Evolutionary conservation across 2,113 vertebrate genomes (phyloP).

Genomic region (Promerops cafer): DNA sequence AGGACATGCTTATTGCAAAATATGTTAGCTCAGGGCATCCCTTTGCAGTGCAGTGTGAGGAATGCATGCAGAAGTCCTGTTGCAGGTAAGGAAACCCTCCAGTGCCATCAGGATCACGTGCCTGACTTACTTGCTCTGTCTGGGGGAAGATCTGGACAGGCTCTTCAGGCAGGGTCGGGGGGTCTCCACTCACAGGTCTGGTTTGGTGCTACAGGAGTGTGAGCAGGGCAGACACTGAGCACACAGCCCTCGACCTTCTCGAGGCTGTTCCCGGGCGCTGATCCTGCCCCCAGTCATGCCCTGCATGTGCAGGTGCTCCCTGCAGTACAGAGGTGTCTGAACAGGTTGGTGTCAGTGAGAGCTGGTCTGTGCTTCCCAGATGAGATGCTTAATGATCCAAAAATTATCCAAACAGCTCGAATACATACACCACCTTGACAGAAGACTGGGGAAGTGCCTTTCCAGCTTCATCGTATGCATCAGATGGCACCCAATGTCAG

Average conservation of each 20-base stretch:
- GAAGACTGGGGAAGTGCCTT: rapidly evolving
- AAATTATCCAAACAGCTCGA: background rate
- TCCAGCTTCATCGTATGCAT: background rate
- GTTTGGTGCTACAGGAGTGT: background rate
- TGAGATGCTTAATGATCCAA: background rate
- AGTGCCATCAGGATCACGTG: rapidly evolving
- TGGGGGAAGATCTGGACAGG: background rate
- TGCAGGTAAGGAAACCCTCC: background rate
- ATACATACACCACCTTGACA: background rate
- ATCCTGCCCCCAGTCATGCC: background rate
- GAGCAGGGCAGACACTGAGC: background rate
- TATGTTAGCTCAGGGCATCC: background rate
- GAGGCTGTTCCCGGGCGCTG: background rate
- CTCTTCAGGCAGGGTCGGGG: background rate
- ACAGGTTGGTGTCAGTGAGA: background rate
- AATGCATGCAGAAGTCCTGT: background rate
- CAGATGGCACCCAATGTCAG: background rate
- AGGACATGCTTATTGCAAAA: background rate
- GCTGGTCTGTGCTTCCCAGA: background rate
- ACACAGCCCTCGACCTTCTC: background rate
- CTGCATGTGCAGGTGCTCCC: background rate
- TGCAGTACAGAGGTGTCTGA: background rate
- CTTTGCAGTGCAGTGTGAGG: background rate
- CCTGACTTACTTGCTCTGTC: background rate
- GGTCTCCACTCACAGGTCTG: background rate